Evolutionary conservation across 2,797 vertebrate species (phyloP), one percentile per base, ranked within the genome.

Genomic region (Chiroxiphia lanceolata): DNA sequence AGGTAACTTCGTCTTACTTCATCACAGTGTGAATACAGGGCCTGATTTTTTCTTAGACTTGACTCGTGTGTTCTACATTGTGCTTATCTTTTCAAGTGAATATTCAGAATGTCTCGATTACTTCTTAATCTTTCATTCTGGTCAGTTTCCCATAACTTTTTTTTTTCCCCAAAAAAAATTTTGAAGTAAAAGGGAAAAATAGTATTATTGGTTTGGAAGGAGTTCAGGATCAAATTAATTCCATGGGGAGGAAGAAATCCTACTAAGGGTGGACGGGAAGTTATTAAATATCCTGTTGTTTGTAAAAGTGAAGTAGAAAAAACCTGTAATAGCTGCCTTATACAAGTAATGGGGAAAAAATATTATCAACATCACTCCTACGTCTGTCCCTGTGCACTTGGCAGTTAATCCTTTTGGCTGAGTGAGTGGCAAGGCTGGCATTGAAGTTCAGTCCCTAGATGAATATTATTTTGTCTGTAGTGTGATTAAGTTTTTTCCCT

Each of bases 1-100:
- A 97, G 98, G 98, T 98, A 97, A 74, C 33, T 69, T 59, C 25
- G n/a, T 47, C 74, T 56, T 31, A 10, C 25, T 22, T 42, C 27
- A 12, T 34, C 23, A 4, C 33, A 23, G 13, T 14, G 13, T 31
- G 38, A 78, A 48, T 44, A 34, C 51, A 68, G 36, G 20, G 48
- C n/a, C 29, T 83, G 36, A 2, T 34, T 68, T 54, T 40, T 29
- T 7, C 50, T 71, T 79, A 38, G 92, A 53, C 20, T 44, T 14
- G 29, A 27, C 50, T 71, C 5, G 4, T 18, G 31, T 56, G 31
- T n/a, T 81, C 59, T 77, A 2, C 11, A 5, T 45, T 34, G 11
- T 69, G 23, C 19, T 76, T 0, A 26, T 53, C 23, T 76, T 77
- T 67, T 74, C 44, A 64, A 53, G 33, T 42, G 54, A 84, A 45